A percentile compares a stretch with the other conserved stretches of the same genome.
phyloP scores from a whole-genome alignment of 2,888 invertebrate genomes.

The Ganaspis brasiliensis region DNA sequence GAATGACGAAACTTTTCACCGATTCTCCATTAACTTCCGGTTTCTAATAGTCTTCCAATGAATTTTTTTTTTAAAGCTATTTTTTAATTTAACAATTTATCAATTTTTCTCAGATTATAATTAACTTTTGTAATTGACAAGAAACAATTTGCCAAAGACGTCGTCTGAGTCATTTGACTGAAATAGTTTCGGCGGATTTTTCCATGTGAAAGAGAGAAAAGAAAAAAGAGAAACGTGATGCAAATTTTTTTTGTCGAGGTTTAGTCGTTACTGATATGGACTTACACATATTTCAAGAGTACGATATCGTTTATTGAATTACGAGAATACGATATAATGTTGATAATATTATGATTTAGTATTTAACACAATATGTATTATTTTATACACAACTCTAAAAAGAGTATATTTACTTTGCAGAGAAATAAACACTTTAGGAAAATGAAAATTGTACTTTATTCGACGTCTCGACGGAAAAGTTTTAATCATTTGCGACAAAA shows the following conservation, averaged over 20 bases:
- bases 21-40: constrained; percentile 11
- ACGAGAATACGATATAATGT: constrained; percentile 45
- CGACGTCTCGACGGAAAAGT: not conserved
- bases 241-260: constrained; percentile 42
- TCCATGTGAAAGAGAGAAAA: not conserved
- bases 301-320: constrained; percentile 49
- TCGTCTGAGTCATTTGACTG: not conserved
- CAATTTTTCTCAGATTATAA: not conserved
- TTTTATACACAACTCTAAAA: constrained; percentile 67
- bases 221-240: not conserved
- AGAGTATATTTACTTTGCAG: constrained; percentile 66
- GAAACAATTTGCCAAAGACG: not conserved
- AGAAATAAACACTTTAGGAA: constrained; percentile 65
- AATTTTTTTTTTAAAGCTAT: not conserved
- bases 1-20: not conserved
- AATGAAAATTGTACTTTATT: constrained; percentile 23
- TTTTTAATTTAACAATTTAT: constrained; percentile 4
- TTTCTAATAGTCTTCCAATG: constrained; percentile 38
- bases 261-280: constrained; percentile 36
- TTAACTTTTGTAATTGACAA: constrained; percentile 4
- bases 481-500: not conserved
- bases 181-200: too few species aligned
- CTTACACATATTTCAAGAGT: constrained; percentile 40
- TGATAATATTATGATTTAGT: constrained; percentile 55
- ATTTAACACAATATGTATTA: constrained; percentile 64